These are phyloP conservation scores for Mallotus villosus DNA, from an alignment of 2,797 vertebrate species.

Conservation along the genomic window DNA sequence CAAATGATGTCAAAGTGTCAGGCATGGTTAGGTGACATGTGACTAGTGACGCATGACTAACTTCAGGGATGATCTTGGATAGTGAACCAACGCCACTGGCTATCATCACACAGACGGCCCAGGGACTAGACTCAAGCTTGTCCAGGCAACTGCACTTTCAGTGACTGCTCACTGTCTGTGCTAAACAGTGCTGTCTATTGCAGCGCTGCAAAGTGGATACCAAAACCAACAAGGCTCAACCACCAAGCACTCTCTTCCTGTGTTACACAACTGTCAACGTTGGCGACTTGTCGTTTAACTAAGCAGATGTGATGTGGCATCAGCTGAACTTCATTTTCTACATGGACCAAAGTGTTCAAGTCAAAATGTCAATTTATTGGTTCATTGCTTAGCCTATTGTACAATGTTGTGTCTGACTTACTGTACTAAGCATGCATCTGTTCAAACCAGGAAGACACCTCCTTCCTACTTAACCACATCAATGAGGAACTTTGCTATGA, in stretches of 20 bases:
- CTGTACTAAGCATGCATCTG: no score
- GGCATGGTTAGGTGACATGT: constrained; percentile 60
- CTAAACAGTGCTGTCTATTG: constrained; percentile 30
- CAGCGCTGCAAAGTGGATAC: constrained; percentile 3
- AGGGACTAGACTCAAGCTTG: neutral
- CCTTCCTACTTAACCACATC: no score
- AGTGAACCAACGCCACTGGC: constrained; percentile 30
- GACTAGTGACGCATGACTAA: constrained; percentile 62
- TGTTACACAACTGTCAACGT: constrained; percentile 6
- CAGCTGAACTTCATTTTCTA: no score
- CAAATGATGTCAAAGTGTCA: constrained; percentile 71
- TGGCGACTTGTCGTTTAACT: neutral
- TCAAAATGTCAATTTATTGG: no score
- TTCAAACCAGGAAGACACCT: no score
- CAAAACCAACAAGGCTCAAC: constrained; percentile 17
- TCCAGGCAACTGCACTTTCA: constrained; percentile 26
- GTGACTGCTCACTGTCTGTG: constrained; percentile 27
- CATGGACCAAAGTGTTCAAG: no score
- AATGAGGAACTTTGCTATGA: no score
- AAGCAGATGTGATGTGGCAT: no score
- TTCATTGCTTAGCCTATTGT: no score
- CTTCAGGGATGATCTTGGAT: constrained; percentile 44
- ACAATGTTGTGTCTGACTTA: no score
- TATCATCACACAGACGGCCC: neutral
- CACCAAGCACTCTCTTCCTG: constrained; percentile 6